Evolutionary conservation across 2,888 invertebrate genomes (phyloP).

Genomic region (Aleiodes leptofemur): DNA sequence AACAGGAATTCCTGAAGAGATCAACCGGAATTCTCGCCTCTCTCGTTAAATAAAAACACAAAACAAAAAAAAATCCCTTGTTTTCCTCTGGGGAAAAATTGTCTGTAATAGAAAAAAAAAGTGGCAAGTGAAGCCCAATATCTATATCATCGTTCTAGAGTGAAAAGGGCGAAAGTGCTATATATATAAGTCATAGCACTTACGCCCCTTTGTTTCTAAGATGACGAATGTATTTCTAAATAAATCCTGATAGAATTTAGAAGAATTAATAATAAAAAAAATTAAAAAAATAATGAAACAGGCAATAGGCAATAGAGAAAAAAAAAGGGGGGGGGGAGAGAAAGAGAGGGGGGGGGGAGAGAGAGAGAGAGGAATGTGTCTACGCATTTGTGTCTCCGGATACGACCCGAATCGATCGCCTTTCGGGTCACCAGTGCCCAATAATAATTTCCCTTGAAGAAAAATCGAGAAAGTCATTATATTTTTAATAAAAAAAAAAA

Average conservation of each 20-base stretch:
- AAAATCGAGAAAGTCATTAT: too few species aligned
- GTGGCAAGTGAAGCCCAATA: too few species aligned
- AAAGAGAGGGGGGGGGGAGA: background rate
- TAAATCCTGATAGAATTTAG: too few species aligned
- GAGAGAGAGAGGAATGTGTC: background rate
- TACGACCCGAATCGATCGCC: slow-evolving; percentile 41
- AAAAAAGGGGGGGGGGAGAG: too few species aligned
- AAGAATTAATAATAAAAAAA: too few species aligned
- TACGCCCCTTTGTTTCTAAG: too few species aligned
- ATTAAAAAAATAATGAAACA: too few species aligned
- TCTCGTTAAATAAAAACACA: background rate
- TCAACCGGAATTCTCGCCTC: slow-evolving; percentile 39
- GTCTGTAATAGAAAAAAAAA: background rate
- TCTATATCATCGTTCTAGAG: too few species aligned
- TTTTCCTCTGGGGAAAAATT: background rate
- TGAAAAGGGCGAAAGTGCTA: background rate
- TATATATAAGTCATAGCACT: too few species aligned
- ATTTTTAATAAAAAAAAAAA: too few species aligned
- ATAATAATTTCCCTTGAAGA: slow-evolving; percentile 3
- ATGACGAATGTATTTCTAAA: too few species aligned
- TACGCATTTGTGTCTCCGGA: slow-evolving; percentile 23
- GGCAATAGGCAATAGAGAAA: too few species aligned
- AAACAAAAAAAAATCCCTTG: background rate
- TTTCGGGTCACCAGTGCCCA: slow-evolving; percentile 39
- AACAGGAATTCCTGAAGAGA: slow-evolving; percentile 48